Evolutionary conservation across 2,888 invertebrate species (phyloP).

Genomic region (Sarcophaga caerulescens): DNA sequence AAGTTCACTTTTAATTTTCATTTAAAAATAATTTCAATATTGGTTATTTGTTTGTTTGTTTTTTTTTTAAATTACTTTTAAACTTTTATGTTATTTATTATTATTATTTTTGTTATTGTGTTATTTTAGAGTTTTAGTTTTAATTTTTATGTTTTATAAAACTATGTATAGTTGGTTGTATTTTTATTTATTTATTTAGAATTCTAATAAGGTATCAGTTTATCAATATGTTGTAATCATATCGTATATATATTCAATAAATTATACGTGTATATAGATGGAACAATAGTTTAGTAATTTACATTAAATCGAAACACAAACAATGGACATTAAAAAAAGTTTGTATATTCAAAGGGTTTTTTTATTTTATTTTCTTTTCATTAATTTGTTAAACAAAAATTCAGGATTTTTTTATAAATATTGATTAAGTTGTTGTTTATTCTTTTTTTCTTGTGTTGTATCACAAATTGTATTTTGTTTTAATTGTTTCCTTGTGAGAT

Average conservation of each 20-base stretch:
- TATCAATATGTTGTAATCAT: conserved; percentile 63
- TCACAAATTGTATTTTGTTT: conserved; percentile 52
- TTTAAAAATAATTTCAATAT: conserved; percentile 1
- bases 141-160: conserved; percentile 59
- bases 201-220: conserved; percentile 67
- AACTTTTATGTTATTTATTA: conserved; percentile 28
- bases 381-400: conserved; percentile 2
- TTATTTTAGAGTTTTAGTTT: conserved; percentile 66
- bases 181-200: conserved; percentile 43
- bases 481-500: conserved; percentile 11
- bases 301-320: no score
- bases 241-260: neutral
- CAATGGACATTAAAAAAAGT: no score
- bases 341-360: neutral
- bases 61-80: conserved; percentile 35
- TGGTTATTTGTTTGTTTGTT: conserved; percentile 6
- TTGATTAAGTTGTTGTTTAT: neutral
- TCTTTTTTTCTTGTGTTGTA: conserved; percentile 53
- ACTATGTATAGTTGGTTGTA: conserved; percentile 65
- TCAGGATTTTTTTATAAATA: neutral
- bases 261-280: no score
- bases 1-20: neutral
- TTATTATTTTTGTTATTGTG: conserved; percentile 37
- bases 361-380: neutral
- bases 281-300: no score